Conservation (phyloP, 2,113 vertebrate species). For the Mionectes macconnelli region DNA sequence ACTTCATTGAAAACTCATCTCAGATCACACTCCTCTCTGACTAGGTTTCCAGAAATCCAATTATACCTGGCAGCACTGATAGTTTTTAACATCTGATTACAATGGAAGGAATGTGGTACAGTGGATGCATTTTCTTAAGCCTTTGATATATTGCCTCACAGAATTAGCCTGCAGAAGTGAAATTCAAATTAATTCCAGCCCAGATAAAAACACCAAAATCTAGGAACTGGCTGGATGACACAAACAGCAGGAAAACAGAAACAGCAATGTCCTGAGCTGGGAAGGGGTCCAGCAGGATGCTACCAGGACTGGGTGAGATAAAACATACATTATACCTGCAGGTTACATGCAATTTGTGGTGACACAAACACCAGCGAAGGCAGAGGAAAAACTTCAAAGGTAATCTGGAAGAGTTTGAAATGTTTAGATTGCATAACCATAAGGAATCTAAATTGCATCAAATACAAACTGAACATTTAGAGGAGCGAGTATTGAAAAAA, state of each 20-base stretch:
- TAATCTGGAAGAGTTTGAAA: not conserved
- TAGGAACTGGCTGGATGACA: not conserved
- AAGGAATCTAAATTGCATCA: not conserved
- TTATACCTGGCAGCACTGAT: not conserved
- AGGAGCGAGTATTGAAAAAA: not conserved
- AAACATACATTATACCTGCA: not conserved
- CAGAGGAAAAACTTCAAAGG: not conserved
- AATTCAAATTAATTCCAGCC: not conserved
- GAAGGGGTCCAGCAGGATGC: rapidly evolving
- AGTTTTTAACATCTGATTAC: not conserved
- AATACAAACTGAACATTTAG: not conserved
- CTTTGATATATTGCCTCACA: not conserved
- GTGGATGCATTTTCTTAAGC: not conserved
- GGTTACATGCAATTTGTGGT: not conserved
- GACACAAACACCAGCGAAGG: not conserved
- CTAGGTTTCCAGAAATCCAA: not conserved
- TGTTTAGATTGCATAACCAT: not conserved
- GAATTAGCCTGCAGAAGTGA: not conserved
- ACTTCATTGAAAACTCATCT: not conserved
- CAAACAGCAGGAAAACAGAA: not conserved
- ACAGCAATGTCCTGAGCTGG: rapidly evolving
- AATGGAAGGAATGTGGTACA: not conserved
- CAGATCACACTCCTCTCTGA: not conserved
- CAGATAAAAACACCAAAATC: not conserved
- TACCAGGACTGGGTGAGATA: not conserved